Conservation (phyloP, 2,888 invertebrate species). For the Hypsopygia costalis region DNA sequence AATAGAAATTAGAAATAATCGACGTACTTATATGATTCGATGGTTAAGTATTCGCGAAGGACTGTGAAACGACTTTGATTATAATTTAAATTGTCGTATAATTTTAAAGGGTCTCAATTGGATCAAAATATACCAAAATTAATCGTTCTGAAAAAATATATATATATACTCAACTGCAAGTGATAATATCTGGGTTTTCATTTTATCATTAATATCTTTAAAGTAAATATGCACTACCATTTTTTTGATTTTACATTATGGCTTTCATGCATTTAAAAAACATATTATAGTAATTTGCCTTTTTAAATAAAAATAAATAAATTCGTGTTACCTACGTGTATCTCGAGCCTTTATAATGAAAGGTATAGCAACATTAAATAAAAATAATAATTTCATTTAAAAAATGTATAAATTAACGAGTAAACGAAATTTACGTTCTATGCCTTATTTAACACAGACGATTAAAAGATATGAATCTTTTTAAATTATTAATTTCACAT, state of each 20-base stretch:
- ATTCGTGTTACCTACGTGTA: background rate
- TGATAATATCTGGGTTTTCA: no score
- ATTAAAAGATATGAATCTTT: background rate
- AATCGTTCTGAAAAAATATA: no score
- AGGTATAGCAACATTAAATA: no score
- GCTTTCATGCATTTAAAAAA: background rate
- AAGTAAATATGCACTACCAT: no score
- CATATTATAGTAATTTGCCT: background rate
- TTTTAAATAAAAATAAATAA: background rate
- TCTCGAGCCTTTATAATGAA: no score
- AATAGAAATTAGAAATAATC: constrained; percentile 27
- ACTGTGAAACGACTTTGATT: background rate
- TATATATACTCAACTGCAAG: no score
- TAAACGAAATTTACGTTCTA: background rate
- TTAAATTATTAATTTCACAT: background rate
- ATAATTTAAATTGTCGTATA: constrained; percentile 1
- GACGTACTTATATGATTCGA: constrained; percentile 21
- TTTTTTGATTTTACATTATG: constrained; percentile 4
- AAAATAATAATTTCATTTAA: no score
- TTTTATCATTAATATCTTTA: no score
- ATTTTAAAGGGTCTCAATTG: no score
- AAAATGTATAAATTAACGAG: no score
- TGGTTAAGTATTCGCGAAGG: constrained; percentile 12
- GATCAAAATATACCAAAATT: no score
- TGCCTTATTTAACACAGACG: background rate